Evolutionary conservation across 2,113 vertebrate genomes (phyloP).

Genomic region (Aix galericulata): DNA sequence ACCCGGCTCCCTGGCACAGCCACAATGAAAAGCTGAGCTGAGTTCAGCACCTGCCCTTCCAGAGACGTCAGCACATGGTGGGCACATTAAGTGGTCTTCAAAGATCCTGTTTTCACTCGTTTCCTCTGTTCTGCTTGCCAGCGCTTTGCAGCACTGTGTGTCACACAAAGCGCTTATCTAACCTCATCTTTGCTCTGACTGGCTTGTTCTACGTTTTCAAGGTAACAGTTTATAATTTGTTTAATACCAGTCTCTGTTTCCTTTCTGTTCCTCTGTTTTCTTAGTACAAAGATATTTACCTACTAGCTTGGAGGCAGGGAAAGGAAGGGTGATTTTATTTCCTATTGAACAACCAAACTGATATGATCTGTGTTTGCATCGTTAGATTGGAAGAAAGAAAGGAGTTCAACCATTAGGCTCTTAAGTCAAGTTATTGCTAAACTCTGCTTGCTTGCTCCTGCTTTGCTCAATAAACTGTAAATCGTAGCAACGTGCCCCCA

Average conservation of each 20-base stretch:
- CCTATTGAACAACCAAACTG: not conserved
- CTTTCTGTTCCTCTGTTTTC: too few relatives aligned
- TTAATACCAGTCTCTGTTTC: not conserved
- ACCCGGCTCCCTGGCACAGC: not conserved
- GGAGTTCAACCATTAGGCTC: not conserved
- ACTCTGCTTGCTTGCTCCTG: not conserved
- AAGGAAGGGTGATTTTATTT: not conserved
- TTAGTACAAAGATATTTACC: not conserved
- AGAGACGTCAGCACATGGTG: not conserved
- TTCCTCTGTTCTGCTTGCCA: not conserved
- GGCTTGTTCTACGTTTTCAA: not conserved
- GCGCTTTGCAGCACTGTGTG: not conserved
- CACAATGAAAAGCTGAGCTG: not conserved
- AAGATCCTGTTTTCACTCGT: not conserved
- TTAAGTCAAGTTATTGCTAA: not conserved
- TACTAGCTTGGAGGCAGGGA: not conserved
- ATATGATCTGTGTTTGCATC: not conserved
- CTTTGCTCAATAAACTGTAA: slow-evolving; percentile 17
- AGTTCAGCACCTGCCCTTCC: rapidly evolving
- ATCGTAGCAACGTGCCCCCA: not conserved
- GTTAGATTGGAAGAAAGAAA: not conserved
- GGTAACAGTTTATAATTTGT: not conserved
- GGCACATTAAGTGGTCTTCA: not conserved
- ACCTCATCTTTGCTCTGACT: not conserved
- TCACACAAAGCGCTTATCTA: not conserved